Base-by-base conservation (phyloP, 2,888 invertebrate species). In the Archips crataeganus region DNA sequence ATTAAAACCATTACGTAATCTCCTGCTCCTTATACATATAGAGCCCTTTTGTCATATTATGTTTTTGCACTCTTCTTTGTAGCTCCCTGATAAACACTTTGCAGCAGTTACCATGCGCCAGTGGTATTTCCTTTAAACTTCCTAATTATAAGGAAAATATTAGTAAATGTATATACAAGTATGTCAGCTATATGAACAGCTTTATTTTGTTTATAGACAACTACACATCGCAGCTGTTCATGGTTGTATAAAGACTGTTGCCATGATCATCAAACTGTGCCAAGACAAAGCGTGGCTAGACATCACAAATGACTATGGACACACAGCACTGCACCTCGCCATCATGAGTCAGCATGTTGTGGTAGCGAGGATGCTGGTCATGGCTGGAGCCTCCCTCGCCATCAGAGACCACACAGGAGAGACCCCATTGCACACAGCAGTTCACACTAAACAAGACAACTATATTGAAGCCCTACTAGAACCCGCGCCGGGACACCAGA, bases 251-350 rank as follows among this genome's bases (percentile, higher is more conserved):
- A 96, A 97, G 82, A 96, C 97, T 76, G 96, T 97, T 0, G 95
- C 96, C 79, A 96, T 96, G 66, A 95, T 98, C 65, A 97, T 98
- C 81, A 95, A 96, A 76, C 94, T 97, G 85, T 97, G 97, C 75
- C 98, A 98, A 49, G 96, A 97, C 90, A 96, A 97, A 69, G 95
- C 96, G 64, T 95, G 97, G 75, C 92, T 99, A 60, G 97, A 98
- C 87, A 96, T 98, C 51, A 95, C 96, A 68, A 99, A 99, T 90
- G 97, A 98, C 90, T 95, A 96, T 71, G 96, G 96, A 6, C 97
- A 97, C 82, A 97, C 98, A 1, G 96, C 98, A 0, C 91, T 99
- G n/a, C 98, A 99, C 91, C 92, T 98, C 76, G 98, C 98, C 0
- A 97, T 98, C 1, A 93, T 97, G 78, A 97, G 97, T 54, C 95